Conservation (phyloP, 2,113 vertebrate species). For the Nycticorax nycticorax region DNA sequence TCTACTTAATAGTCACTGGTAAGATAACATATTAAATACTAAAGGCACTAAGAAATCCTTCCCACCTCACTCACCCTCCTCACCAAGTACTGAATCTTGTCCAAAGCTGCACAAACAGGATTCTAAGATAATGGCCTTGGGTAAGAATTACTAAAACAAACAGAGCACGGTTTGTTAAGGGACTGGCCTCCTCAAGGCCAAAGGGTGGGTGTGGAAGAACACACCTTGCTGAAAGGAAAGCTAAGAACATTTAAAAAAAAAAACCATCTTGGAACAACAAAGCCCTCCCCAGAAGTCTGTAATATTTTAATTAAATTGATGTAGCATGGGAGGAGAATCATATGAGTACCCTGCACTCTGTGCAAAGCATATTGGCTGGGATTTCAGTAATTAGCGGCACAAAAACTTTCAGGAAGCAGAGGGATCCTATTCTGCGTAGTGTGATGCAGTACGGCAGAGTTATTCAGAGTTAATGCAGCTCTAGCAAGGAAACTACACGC, state of each 20-base stretch:
- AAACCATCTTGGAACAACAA: not conserved
- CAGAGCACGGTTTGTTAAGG: not conserved
- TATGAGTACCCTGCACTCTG: accelerated
- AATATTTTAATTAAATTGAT: not conserved
- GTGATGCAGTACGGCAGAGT: not conserved
- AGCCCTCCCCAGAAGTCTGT: not conserved
- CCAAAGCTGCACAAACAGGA: constrained; percentile 65
- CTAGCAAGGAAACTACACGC: not conserved
- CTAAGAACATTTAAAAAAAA: not conserved
- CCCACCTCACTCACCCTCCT: not conserved
- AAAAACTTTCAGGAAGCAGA: not conserved
- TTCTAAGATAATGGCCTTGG: constrained; percentile 59
- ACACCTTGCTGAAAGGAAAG: not conserved
- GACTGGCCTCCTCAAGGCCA: constrained; percentile 38
- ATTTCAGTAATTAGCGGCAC: not conserved
- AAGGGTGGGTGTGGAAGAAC: not conserved
- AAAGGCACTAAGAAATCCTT: constrained; percentile 13
- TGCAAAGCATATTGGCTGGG: not conserved
- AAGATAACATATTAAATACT: constrained; percentile 26
- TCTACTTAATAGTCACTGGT: constrained; percentile 11
- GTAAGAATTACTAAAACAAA: constrained; percentile 62
- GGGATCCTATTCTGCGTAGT: not conserved
- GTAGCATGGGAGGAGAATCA: not conserved
- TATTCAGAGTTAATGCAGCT: not conserved
- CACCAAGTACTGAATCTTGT: constrained; percentile 16